These are phyloP conservation scores for Streblospio benedicti DNA, from an alignment of 1,140 invertebrate genomes.

Conservation along the genomic window DNA sequence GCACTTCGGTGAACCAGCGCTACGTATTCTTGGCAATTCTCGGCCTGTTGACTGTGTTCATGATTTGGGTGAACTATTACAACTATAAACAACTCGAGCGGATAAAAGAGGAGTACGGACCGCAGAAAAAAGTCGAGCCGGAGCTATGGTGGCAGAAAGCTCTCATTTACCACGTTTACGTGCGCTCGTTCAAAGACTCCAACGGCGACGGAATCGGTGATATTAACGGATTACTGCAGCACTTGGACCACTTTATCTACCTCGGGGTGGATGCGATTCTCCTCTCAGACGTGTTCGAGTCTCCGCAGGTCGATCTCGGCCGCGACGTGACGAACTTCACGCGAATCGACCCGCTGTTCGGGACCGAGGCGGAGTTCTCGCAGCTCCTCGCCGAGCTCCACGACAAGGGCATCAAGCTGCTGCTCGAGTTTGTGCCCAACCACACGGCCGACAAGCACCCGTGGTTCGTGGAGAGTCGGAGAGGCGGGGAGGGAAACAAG, in stretches of 20 bases:
- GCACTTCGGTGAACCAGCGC: not conserved
- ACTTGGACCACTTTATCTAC: slow-evolving; percentile 57
- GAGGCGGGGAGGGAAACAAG: slow-evolving; percentile 43
- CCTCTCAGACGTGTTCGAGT: slow-evolving; percentile 63
- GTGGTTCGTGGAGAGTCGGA: slow-evolving; percentile 66
- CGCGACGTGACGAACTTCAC: slow-evolving; percentile 65
- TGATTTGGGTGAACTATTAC: slow-evolving; percentile 14
- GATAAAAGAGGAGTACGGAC: slow-evolving; percentile 17
- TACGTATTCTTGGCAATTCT: not conserved
- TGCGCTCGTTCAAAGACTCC: slow-evolving; percentile 65
- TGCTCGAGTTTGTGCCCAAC: slow-evolving; percentile 76
- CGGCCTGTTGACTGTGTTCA: slow-evolving; percentile 1
- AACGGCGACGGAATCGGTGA: slow-evolving; percentile 68
- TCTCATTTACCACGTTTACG: slow-evolving; percentile 69
- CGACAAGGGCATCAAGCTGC: slow-evolving; percentile 37
- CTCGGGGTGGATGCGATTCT: slow-evolving; percentile 60
- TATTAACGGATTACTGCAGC: slow-evolving; percentile 52
- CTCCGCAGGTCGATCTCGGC: slow-evolving; percentile 58
- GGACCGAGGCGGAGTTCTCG: slow-evolving; percentile 64
- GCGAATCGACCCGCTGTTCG: slow-evolving; percentile 60
- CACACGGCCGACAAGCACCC: slow-evolving; percentile 68
- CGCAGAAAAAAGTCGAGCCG: slow-evolving; percentile 8
- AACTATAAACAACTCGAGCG: slow-evolving; percentile 16
- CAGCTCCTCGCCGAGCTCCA: slow-evolving; percentile 48
- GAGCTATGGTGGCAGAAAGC: slow-evolving; percentile 62